These are phyloP conservation scores for Ophiothrix spiculata DNA, from an alignment of 35 echinoderm and acorn worm genomes.

Conservation along the genomic window DNA sequence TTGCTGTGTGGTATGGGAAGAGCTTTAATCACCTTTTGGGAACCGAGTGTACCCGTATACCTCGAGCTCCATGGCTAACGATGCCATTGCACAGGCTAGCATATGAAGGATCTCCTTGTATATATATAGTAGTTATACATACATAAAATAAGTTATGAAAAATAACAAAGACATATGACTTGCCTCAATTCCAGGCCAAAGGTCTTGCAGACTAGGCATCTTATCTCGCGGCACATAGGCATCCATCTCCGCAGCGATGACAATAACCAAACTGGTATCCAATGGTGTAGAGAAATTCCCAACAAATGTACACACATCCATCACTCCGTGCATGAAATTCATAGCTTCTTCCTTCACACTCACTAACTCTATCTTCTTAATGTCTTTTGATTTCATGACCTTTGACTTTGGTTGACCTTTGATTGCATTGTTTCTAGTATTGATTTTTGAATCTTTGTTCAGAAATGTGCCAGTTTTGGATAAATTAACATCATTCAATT, in stretches of 20 bases:
- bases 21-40: too few relatives aligned
- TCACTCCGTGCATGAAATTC: conserved; percentile 88
- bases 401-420: not conserved
- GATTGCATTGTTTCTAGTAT: too few relatives aligned
- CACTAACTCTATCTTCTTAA: conserved; percentile 8
- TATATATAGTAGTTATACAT: not conserved
- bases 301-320: conserved; percentile 83
- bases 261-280: conserved; percentile 61
- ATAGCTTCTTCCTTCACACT: conserved; percentile 53
- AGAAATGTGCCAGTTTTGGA: too few relatives aligned
- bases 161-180: not conserved
- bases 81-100: too few relatives aligned
- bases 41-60: not conserved
- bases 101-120: not conserved
- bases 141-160: not conserved
- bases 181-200: conserved; percentile 90
- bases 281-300: conserved; percentile 81
- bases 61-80: too few relatives aligned
- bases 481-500: too few relatives aligned
- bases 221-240: conserved; percentile 74
- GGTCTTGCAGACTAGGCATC: conserved; percentile 56
- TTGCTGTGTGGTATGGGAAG: too few relatives aligned
- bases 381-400: not conserved
- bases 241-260: conserved; percentile 58
- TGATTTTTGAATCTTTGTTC: too few relatives aligned